Evolutionary conservation across 37 sponge, comb jelly and placozoan species (phyloP).

Genomic region (Mnemiopsis leidyi): DNA sequence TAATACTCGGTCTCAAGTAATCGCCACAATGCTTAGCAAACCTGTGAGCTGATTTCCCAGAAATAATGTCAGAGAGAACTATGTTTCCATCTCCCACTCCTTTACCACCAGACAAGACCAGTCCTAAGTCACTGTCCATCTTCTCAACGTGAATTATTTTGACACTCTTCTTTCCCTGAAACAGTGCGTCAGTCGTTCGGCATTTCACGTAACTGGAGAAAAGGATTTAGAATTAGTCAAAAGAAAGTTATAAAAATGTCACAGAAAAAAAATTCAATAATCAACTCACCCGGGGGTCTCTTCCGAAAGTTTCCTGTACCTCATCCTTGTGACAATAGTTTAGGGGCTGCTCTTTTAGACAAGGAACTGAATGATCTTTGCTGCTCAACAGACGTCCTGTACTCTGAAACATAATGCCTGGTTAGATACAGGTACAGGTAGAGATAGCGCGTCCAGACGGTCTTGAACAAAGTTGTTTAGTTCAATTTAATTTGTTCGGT

Average conservation of each 20-base stretch:
- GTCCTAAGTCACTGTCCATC: constrained; percentile 44
- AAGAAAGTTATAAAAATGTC: neutral
- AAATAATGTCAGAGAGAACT: neutral
- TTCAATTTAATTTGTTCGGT: too few species aligned
- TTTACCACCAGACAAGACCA: constrained; percentile 33
- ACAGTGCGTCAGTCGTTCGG: too few species aligned
- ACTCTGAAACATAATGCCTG: constrained; percentile 26
- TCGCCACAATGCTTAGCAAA: too few species aligned
- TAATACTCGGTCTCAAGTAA: too few species aligned
- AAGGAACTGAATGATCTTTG: neutral
- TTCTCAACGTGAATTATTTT: constrained; percentile 65
- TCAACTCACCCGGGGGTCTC: constrained; percentile 49
- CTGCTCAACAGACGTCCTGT: neutral
- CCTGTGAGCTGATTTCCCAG: constrained; percentile 22
- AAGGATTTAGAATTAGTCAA: too few species aligned
- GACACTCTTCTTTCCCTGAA: constrained; percentile 65
- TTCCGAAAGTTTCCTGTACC: constrained; percentile 3
- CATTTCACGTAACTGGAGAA: too few species aligned
- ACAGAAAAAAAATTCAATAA: neutral
- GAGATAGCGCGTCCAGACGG: too few species aligned
- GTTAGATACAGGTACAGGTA: too few species aligned
- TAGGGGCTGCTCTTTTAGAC: neutral
- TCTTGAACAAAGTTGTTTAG: too few species aligned
- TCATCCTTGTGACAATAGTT: constrained; percentile 5
- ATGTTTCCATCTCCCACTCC: constrained; percentile 57